Evolutionary conservation across 2,888 invertebrate species (phyloP).

Genomic region (Autographa gamma): DNA sequence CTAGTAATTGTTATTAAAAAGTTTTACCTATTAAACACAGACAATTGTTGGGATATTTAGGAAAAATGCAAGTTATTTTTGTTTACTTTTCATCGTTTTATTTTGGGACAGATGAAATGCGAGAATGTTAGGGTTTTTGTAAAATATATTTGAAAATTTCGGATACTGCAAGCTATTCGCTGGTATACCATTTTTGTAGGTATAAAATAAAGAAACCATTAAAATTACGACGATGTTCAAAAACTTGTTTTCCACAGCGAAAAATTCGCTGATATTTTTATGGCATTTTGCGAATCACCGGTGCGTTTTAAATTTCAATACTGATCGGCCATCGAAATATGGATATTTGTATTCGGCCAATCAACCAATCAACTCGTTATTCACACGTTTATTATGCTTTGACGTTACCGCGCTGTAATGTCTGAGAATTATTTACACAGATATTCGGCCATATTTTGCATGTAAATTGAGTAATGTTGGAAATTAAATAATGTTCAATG

Average conservation of each 20-base stretch:
- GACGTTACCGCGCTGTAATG: constrained; percentile 8
- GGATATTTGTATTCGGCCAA: constrained; percentile 48
- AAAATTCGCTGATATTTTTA: constrained; percentile 26
- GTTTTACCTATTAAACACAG: constrained; percentile 30
- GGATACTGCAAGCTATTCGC: background rate
- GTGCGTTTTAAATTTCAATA: constrained; percentile 48
- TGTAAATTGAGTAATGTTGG: background rate
- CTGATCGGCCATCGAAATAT: constrained; percentile 27
- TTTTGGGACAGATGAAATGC: background rate
- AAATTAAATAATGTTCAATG: background rate
- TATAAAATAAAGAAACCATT: background rate
- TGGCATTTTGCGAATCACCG: constrained; percentile 34
- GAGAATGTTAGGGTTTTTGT: constrained; percentile 18
- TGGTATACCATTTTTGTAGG: too few species aligned
- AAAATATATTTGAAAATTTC: background rate
- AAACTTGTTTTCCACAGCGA: constrained; percentile 10
- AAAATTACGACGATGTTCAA: background rate
- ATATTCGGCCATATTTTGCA: constrained; percentile 1
- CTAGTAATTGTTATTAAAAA: constrained; percentile 59
- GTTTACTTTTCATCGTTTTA: background rate
- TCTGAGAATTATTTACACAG: constrained; percentile 4
- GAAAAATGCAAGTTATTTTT: constrained; percentile 20
- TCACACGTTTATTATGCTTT: constrained; percentile 35
- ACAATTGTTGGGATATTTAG: constrained; percentile 30
- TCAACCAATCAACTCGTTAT: constrained; percentile 43